Base-by-base conservation (phyloP, 2,797 vertebrate genomes). In the Danio jaintianensis region DNA sequence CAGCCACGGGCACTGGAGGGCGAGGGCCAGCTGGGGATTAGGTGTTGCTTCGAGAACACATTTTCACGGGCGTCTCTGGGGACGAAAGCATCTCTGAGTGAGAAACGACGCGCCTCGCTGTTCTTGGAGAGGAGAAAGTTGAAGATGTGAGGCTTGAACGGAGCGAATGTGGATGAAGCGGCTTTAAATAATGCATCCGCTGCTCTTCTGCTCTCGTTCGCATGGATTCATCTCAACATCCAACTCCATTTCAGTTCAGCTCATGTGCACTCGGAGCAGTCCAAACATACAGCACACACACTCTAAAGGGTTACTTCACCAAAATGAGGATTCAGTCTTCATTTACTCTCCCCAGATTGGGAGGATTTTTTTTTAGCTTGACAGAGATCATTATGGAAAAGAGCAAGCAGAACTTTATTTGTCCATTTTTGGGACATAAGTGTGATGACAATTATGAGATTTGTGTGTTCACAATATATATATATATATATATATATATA, bases 91-190 rank as follows among this genome's bases (percentile, higher is more conserved):
- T 59, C 63, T 58, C 22, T 47, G 40, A 78, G 63, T 4, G 18
- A 78, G 53, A 78, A 68, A 78, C 20, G 55, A 69, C 75, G 59
- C 16, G 43, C n/a, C 16, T 68, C 76, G 20, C 53, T 58, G 76
- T 69, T 78, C 64, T 66, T 67, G 15, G 50, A 64, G 62, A 55
- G 9, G 50, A 77, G 22, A 68, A 78, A 78, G 74, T 77, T 67
- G 53, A 66, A 53, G 20, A 77, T 36, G 63, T 58, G 62, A 77
- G 45, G 63, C 40, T 58, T 20, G 62, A 66, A 43, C 22, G 13
- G 48, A 77, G 48, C 40, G 22, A 68, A 56, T 68, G 75, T 20
- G 22, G 52, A 70, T 47, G 66, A 43, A 48, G 66, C 5, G 29
- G 8, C 13, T 12, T 70, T 78, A 59, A 78, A 78, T 69, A 69